These are phyloP conservation scores for Simalia tracyae DNA, from an alignment of 2,797 vertebrate species.

Conservation along the genomic window DNA sequence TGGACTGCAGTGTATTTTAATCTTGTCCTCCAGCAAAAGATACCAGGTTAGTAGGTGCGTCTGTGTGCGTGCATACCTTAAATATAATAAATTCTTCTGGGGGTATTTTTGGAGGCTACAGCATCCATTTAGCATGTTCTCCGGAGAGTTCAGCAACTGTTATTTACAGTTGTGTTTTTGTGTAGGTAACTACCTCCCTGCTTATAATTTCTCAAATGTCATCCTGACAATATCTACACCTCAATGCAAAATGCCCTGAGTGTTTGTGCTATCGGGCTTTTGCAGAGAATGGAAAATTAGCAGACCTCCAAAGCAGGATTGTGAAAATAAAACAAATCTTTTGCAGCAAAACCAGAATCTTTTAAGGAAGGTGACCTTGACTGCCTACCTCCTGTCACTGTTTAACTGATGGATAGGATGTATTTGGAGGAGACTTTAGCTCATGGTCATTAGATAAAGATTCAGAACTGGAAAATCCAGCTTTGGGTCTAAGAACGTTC, in stretches of 20 bases:
- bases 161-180: conserved; percentile 46
- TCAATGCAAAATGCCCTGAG: conserved; percentile 39
- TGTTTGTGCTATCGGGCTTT: conserved; percentile 42
- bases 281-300: conserved; percentile 38
- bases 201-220: conserved; percentile 56
- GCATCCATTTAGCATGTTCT: conserved; percentile 44
- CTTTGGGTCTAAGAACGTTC: conserved; percentile 55
- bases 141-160: conserved; percentile 32
- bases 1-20: conserved; percentile 42
- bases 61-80: conserved; percentile 33
- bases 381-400: conserved; percentile 45
- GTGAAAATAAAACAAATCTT: conserved; percentile 42
- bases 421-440: conserved; percentile 49
- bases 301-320: conserved; percentile 32
- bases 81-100: conserved; percentile 41
- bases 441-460: conserved; percentile 25
- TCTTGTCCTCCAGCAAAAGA: conserved; percentile 47
- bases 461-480: conserved; percentile 43
- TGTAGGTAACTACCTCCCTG: conserved; percentile 19
- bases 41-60: conserved; percentile 27
- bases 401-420: conserved; percentile 58
- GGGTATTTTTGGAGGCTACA: conserved; percentile 52
- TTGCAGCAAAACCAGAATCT: conserved; percentile 35
- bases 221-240: conserved; percentile 23
- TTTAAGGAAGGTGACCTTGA: conserved; percentile 58